Conservation (phyloP, 2,888 invertebrate species). For the Sylvicola cinctus region DNA sequence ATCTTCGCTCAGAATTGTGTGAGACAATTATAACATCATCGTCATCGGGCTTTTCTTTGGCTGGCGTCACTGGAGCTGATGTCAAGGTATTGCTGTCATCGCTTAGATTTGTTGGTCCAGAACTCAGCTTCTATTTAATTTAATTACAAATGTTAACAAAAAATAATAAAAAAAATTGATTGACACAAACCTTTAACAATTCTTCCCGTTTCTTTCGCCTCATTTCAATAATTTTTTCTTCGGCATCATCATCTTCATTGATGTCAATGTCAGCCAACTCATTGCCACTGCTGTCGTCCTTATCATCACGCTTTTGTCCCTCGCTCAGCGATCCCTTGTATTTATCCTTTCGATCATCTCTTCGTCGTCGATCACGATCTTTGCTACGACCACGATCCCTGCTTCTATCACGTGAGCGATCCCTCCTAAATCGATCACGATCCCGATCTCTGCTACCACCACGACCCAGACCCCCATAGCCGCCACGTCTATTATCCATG, state of each 20-base stretch:
- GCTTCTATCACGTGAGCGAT: conserved; percentile 12
- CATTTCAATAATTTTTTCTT: conserved; percentile 79
- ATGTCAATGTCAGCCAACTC: conserved; percentile 49
- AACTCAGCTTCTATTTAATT: no score
- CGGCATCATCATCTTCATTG: conserved; percentile 76
- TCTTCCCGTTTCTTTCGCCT: conserved; percentile 74
- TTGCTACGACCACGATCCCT: conserved; percentile 19
- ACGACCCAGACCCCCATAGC: conserved; percentile 13
- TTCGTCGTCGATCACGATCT: conserved; percentile 23
- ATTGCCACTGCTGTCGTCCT: conserved; percentile 47
- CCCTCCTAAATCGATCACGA: conserved; percentile 14
- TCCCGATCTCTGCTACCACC: conserved; percentile 22
- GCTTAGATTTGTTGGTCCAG: conserved; percentile 2
- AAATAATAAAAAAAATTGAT: background rate
- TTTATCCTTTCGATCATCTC: conserved; percentile 29
- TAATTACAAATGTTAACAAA: no score
- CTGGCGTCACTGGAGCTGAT: conserved; percentile 4
- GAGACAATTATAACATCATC: conserved; percentile 3
- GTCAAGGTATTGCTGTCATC: conserved; percentile 6
- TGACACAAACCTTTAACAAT: conserved; percentile 48
- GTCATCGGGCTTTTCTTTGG: background rate
- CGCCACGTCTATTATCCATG: conserved; percentile 17
- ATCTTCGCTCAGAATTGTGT: no score
- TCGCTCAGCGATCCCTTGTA: conserved; percentile 58
- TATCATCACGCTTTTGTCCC: conserved; percentile 41